phyloP scores from a whole-genome alignment of 2,797 vertebrate species.

The Yasuhikotakia modesta region DNA sequence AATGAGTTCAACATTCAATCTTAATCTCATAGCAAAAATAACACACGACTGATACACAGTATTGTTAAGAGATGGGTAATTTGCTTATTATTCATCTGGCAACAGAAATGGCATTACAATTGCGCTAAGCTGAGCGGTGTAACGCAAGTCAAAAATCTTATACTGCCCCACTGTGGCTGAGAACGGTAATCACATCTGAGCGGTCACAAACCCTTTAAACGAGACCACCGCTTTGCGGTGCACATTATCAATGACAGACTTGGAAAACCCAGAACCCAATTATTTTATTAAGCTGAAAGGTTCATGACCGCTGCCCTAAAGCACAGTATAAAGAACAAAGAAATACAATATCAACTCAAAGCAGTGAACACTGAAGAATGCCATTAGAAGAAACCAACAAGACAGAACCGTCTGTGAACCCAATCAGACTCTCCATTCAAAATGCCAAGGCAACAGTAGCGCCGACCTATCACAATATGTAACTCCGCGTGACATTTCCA shows the following conservation, averaged over 20 bases:
- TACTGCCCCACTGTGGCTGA: constrained; percentile 30
- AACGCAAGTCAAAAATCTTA: neutral
- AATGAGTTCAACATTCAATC: no score
- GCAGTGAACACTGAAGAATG: constrained; percentile 26
- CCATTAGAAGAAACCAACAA: constrained; percentile 34
- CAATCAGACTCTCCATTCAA: constrained; percentile 72
- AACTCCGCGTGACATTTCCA: constrained; percentile 79
- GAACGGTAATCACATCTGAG: neutral
- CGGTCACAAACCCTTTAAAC: neutral
- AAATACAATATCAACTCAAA: constrained; percentile 43
- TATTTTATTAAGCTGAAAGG: constrained; percentile 16
- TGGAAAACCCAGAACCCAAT: constrained; percentile 28
- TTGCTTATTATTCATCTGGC: neutral
- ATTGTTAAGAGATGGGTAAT: constrained; percentile 49
- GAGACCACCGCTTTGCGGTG: neutral
- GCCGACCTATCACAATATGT: constrained; percentile 66
- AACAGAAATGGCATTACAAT: neutral
- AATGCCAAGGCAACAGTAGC: constrained; percentile 69
- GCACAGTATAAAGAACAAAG: constrained; percentile 34
- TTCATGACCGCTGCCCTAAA: constrained; percentile 49
- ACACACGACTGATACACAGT: neutral
- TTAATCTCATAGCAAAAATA: neutral
- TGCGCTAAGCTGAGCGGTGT: no score
- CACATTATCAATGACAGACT: constrained; percentile 30
- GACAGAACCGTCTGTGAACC: constrained; percentile 69